These are phyloP conservation scores for Poeciliopsis presidionis DNA, from an alignment of 2,797 vertebrate species.

Conservation along the genomic window DNA sequence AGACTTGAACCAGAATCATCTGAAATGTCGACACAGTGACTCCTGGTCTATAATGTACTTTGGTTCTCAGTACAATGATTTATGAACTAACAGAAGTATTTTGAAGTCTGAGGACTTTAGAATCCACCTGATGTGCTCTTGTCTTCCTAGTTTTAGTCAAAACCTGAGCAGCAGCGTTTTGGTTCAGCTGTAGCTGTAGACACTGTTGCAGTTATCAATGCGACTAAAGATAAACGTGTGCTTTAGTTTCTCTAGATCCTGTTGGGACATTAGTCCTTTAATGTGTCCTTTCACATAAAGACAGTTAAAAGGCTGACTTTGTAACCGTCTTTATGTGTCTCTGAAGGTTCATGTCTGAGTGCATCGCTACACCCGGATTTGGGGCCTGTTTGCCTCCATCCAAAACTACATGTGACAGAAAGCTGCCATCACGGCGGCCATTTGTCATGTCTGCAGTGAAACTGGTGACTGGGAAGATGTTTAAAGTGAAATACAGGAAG, in stretches of 20 bases:
- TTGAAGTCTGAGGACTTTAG: background rate
- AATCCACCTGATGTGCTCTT: too few species aligned
- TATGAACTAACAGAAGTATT: background rate
- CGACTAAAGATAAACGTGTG: background rate
- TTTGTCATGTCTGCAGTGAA: background rate
- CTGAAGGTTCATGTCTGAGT: background rate
- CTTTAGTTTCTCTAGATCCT: background rate
- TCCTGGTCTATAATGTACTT: background rate
- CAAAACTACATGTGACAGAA: background rate
- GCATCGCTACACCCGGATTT: background rate
- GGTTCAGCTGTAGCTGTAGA: too few species aligned
- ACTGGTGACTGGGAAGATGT: background rate
- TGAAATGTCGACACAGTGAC: background rate
- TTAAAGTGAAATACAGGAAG: background rate
- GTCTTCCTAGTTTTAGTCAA: too few species aligned
- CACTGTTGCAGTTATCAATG: too few species aligned
- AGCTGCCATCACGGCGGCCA: background rate
- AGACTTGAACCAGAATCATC: background rate
- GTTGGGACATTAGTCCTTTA: background rate
- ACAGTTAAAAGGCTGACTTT: background rate
- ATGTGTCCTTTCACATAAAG: too few species aligned
- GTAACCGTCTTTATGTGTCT: background rate
- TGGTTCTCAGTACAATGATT: background rate
- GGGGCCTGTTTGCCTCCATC: background rate
- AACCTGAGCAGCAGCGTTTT: too few species aligned